Evolutionary conservation across 2,113 vertebrate species (phyloP), one percentile per base, ranked within the genome.

Genomic region (Nipponia nippon): DNA sequence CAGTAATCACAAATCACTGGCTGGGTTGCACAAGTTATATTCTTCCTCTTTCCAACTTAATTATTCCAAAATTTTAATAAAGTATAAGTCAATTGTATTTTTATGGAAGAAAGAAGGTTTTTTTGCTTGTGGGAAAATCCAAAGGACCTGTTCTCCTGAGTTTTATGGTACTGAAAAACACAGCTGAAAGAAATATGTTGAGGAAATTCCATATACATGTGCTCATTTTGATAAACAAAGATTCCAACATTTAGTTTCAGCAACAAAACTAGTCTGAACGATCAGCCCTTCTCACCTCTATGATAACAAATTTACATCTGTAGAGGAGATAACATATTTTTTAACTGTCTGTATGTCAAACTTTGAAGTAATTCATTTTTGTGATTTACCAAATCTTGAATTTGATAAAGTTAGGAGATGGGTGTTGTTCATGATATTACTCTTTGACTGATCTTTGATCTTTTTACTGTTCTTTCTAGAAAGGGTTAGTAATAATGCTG

Each of bases 11-110:
- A 42, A 81, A 40, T 36, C 17, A 12, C 16, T 73, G 58, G 25
- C 9, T 94, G 73, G 5, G 58, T 42, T 87, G 18, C 21, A n/a
- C 40, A 94, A 61, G 30, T 53, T 92, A 13, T 17, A 14, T 91
- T 97, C 67, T 96, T 91, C 61, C 78, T 85, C 23, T 91, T 95
- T 87, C 40, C 25, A 47, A 44, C 47, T 73, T 80, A 69, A 70
- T 53, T 72, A 30, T 38, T 85, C n/a, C 7, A 90, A 94, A 70
- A 92, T 27, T 46, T 82, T 40, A 71, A 50, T 29, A 40, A 73
- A 46, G 13, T 55, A 10, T 13, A 61, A n/a, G 32, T 44, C 30
- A 36, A 18, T 32, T 93, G 29, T 67, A 34, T 22, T 63, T 27
- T 84, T 25, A 58, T 63, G 23, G 58, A 80, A 66, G 14, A 65